phyloP scores from a whole-genome alignment of 2,113 vertebrate species.

The Cromileptes altivelis region DNA sequence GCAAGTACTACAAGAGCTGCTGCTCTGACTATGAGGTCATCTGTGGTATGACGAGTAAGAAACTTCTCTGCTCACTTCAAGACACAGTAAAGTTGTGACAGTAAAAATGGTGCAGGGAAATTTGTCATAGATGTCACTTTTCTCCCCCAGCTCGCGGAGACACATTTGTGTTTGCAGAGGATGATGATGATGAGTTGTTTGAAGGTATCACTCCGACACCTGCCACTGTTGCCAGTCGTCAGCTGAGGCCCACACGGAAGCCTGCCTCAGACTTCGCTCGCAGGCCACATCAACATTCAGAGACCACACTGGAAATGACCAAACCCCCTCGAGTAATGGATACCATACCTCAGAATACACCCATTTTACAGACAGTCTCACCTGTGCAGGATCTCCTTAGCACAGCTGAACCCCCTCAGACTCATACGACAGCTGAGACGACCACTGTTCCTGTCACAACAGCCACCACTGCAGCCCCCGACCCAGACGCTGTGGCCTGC shows the following conservation, averaged over 20 bases:
- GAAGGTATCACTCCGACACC: constrained; percentile 35
- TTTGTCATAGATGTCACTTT: not conserved
- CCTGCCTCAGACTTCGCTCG: constrained; percentile 23
- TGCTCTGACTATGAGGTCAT: constrained; percentile 86
- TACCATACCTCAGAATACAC: not conserved
- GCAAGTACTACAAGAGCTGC: constrained; percentile 94
- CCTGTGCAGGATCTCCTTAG: not conserved
- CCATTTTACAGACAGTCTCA: not conserved
- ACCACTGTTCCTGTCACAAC: constrained; percentile 45
- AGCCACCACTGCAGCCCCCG: constrained; percentile 50
- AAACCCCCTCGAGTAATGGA: constrained; percentile 4
- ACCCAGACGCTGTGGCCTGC: constrained; percentile 84
- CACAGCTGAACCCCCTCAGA: not conserved
- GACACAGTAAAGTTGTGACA: not conserved
- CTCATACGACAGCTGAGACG: not conserved
- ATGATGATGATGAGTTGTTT: constrained; percentile 84
- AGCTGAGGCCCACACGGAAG: not conserved
- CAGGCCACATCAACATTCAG: not conserved
- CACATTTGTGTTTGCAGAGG: constrained; percentile 90
- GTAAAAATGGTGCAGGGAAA: not conserved
- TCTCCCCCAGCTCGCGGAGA: constrained; percentile 89
- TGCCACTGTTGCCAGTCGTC: not conserved
- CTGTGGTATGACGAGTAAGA: constrained; percentile 89
- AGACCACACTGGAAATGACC: constrained; percentile 49
- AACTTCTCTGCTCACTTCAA: not conserved